Base-by-base conservation (phyloP, 2,113 vertebrate species). In the Platichthys stellatus region DNA sequence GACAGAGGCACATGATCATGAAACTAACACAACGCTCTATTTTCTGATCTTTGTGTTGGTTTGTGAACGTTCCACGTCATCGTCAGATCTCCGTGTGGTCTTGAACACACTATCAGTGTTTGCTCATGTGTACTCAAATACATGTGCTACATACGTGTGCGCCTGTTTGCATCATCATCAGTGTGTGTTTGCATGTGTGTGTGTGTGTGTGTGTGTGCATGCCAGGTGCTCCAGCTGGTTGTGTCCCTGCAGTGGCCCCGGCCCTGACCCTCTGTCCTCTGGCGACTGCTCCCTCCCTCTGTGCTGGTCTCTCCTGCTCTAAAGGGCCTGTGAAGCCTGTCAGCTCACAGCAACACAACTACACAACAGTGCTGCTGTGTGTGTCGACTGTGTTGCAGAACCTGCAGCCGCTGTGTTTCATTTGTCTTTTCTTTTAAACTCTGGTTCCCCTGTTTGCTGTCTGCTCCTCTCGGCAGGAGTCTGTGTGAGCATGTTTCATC, bases 191-290 rank as follows among this genome's bases (percentile, higher is more conserved):
- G 35, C 35, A 2, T 67, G 24, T 28, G 43, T 69, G 58, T 62
- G 47, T 72, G 43, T 69, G 58, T 62, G 47, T 72, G 62, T 6
- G 35, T 15, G 59, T 68, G 53, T 67, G 73, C 68, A 31, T 69
- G 76, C 86, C 82, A 89, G 85, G 80, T 90, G 82, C 79, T 81
- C 75, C 83, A 76, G 81, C 85, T 87, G 82, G 80, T 72, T 2
- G 28, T 2, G 71, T 63, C 68, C 81, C 72, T 23, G 74, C 62
- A n/a, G 75, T 58, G 79, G 20, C 35, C 75, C 72, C 3, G 38
- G 65, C 82, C 80, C 75, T 83, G 80, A 87, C 80, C 73, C 51
- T 21, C 56, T 8, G 21, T 56, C 69, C 74, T 79, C 40, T 53
- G 67, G 35, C 35, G 31, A 35, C 31, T 9, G 31, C 31, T 35